Base-by-base conservation (phyloP, 2,888 invertebrate genomes). In the Fragum whitleyi region DNA sequence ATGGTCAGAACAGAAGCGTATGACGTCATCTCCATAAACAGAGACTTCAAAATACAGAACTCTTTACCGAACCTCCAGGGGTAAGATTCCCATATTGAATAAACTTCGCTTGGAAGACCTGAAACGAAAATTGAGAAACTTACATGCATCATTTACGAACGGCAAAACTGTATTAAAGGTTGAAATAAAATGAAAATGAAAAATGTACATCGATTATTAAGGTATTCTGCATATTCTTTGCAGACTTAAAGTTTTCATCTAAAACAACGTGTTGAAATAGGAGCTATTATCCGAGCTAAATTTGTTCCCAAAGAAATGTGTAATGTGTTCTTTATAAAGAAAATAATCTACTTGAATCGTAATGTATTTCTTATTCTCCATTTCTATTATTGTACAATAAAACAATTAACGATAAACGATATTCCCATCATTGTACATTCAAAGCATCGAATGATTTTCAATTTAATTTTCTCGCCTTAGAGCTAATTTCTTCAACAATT, bases 1-100 rank as follows among this genome's bases (percentile, higher is more conserved):
- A 98, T 98, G 23, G 98, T 98, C 91, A 98, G 94, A 59, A 98
- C 97, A 0, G 98, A 98, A 0, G 97, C 97, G 94, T 98, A 97
- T 0, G 97, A 97, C 0, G 97, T 97, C 94, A 94, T 93, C 86
- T 95, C 95, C 9, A 94, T 93, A 23, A 95, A 88, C 47, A 94
- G 92, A 0, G 94, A 93, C 74, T 94, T 94, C 80, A 95, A 91
- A 74, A 94, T 92, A 84, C 95, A 95, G 81, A 94, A 94, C 39
- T 93, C 88, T 77, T 93, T 92, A 0, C 94, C 95, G 79, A 94
- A 93, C 39, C 93, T 89, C 91, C 92, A 93, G 3, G 94, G 94
- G 85, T 73, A 73, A 6, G 73, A 61, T 47, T 73, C 73, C 73
- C 73, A 73, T 62, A 73, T 73, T 47, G 73, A 62, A 65, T 73